phyloP scores from a whole-genome alignment of 2,113 vertebrate species.

The Etheostoma cragini region DNA sequence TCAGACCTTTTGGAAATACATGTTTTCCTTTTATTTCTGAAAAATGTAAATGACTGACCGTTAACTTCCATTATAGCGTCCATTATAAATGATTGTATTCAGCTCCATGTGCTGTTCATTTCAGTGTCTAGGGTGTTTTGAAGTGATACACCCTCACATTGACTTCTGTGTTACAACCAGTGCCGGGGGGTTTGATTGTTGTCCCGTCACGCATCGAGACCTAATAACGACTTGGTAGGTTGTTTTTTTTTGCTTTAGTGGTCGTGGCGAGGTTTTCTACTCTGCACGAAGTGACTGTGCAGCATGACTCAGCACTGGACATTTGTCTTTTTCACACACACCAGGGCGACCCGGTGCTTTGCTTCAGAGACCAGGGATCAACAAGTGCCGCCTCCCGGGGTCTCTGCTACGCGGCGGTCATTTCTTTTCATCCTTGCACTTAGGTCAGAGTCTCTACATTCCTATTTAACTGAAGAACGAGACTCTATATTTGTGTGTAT shows the following conservation, averaged over 20 bases:
- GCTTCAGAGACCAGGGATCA: conserved; percentile 51
- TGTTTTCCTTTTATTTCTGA: too few relatives aligned
- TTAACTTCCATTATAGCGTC: conserved; percentile 16
- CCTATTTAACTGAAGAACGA: conserved; percentile 58
- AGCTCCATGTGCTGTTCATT: background rate
- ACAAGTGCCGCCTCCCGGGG: conserved; percentile 52
- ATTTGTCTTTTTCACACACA: conserved; percentile 44
- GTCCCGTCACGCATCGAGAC: conserved; percentile 7
- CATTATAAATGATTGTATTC: background rate
- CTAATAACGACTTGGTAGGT: conserved; percentile 24
- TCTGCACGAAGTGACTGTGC: conserved; percentile 18
- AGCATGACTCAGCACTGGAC: conserved; percentile 56
- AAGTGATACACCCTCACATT: background rate
- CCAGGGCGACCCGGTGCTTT: conserved; percentile 32
- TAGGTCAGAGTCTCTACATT: conserved; percentile 51
- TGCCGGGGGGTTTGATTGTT: conserved; percentile 16
- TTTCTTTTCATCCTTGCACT: conserved; percentile 56
- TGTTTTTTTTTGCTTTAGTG: conserved; percentile 31
- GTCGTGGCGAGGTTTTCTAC: conserved; percentile 44
- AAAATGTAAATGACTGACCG: background rate
- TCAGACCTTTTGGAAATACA: background rate
- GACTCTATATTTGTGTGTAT: conserved; percentile 58
- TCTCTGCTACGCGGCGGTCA: conserved; percentile 39
- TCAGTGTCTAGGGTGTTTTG: background rate
- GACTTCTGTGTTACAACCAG: conserved; percentile 29